Evolutionary conservation across 2,797 vertebrate genomes (phyloP).

Genomic region (Acanthornis magna): DNA sequence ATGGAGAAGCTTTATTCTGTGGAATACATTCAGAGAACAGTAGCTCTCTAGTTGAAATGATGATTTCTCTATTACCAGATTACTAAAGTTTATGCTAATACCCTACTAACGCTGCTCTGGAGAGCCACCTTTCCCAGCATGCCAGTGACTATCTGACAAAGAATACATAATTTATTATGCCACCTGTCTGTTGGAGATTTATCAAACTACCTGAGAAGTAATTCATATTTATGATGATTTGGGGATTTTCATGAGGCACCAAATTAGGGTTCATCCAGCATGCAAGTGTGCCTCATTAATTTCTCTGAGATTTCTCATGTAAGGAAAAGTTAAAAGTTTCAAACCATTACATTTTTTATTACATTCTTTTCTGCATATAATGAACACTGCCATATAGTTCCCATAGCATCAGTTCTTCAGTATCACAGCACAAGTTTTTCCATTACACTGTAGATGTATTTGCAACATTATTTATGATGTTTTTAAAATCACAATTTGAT

Average conservation of each 20-base stretch:
- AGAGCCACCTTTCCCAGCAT: conserved; percentile 59
- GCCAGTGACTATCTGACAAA: conserved; percentile 30
- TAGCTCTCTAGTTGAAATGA: conserved; percentile 33
- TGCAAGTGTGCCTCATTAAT: conserved; percentile 19
- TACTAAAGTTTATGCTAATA: conserved; percentile 62
- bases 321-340: not conserved
- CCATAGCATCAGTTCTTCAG: not conserved
- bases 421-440: not conserved
- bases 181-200: conserved; percentile 56
- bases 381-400: not conserved
- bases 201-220: conserved; percentile 40
- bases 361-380: not conserved
- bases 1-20: conserved; percentile 45
- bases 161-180: conserved; percentile 63
- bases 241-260: conserved; percentile 42
- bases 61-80: conserved; percentile 57
- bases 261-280: conserved; percentile 22
- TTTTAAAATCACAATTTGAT: not conserved
- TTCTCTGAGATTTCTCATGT: not conserved
- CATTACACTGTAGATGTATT: not conserved
- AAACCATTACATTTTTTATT: not conserved
- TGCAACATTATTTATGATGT: not conserved
- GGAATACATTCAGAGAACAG: conserved; percentile 6
- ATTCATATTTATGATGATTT: conserved; percentile 60
- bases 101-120: conserved; percentile 37